phyloP scores from a whole-genome alignment of 2,888 invertebrate species.

The Anticlea derivata region DNA sequence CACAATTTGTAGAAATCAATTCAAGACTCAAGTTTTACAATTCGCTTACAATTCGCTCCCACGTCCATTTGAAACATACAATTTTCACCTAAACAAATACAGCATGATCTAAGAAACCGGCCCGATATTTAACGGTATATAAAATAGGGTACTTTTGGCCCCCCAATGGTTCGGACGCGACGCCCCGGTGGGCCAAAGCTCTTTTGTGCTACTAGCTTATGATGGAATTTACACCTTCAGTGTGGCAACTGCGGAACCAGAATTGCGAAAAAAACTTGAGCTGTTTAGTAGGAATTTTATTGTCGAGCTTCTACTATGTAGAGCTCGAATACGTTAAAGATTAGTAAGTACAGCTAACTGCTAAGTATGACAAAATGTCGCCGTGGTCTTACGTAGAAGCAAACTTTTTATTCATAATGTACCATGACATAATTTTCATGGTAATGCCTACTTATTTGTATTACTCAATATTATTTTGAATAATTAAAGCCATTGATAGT shows the following conservation, averaged over 20 bases:
- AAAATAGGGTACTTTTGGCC: conserved; percentile 46
- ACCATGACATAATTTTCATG: too few relatives aligned
- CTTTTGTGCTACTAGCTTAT: conserved; percentile 59
- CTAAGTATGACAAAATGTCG: neutral
- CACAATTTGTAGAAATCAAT: conserved; percentile 60
- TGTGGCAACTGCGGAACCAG: conserved; percentile 46
- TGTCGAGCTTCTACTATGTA: conserved; percentile 22
- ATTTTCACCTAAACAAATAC: conserved; percentile 70
- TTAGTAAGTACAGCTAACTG: conserved; percentile 1
- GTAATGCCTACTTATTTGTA: too few relatives aligned
- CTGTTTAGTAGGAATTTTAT: conserved; percentile 40
- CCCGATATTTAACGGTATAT: conserved; percentile 67
- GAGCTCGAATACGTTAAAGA: conserved; percentile 2
- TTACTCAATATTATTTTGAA: too few relatives aligned
- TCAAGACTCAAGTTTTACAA: conserved; percentile 47
- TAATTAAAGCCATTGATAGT: too few relatives aligned
- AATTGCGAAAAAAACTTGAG: conserved; percentile 46
- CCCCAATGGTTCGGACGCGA: conserved; percentile 19
- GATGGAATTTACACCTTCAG: conserved; percentile 70
- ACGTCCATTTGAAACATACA: conserved; percentile 62
- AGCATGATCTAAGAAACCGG: conserved; percentile 53
- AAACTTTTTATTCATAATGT: neutral
- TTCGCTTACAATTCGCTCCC: conserved; percentile 61
- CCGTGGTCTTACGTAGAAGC: neutral
- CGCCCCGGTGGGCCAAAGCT: conserved; percentile 58